These are phyloP conservation scores for Meleagris gallopavo DNA, from an alignment of 2,113 vertebrate species.

Conservation along the genomic window DNA sequence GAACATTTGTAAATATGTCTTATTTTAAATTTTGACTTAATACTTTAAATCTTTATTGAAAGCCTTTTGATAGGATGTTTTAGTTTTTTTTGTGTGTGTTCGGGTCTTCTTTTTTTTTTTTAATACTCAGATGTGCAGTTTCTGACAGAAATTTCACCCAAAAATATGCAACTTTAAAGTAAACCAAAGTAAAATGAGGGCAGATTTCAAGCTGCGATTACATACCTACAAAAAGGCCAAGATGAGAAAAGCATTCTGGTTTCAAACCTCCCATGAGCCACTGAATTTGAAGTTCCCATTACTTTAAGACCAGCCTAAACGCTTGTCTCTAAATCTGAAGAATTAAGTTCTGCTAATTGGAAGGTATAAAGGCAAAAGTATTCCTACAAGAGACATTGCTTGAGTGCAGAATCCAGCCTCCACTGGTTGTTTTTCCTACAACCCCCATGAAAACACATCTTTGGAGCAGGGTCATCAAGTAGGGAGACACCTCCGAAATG, in stretches of 20 bases:
- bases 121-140: not conserved
- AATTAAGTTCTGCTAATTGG: conserved; percentile 34
- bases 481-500: not conserved
- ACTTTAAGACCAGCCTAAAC: conserved; percentile 49
- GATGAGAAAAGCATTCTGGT: conserved; percentile 42
- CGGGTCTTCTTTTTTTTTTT: too few species aligned
- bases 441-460: not conserved
- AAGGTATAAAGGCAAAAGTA: not conserved
- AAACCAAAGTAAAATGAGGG: not conserved
- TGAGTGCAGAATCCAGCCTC: not conserved
- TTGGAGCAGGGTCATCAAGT: not conserved
- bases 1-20: not conserved
- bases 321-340: not conserved
- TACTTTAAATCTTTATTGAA: not conserved
- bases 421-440: not conserved
- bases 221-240: conserved; percentile 9
- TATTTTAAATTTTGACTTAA: not conserved
- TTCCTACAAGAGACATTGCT: not conserved
- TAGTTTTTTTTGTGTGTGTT: too few species aligned
- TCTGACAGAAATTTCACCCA: not conserved
- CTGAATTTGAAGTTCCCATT: conserved; percentile 54
- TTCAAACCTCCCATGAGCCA: conserved; percentile 54
- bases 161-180: not conserved
- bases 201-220: conserved; percentile 35
- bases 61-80: not conserved